A percentile compares a stretch with the other conserved stretches of the same genome.
These are phyloP conservation scores for Yponomeuta evonymella DNA, from an alignment of 2,888 invertebrate species.

Conservation along the genomic window DNA sequence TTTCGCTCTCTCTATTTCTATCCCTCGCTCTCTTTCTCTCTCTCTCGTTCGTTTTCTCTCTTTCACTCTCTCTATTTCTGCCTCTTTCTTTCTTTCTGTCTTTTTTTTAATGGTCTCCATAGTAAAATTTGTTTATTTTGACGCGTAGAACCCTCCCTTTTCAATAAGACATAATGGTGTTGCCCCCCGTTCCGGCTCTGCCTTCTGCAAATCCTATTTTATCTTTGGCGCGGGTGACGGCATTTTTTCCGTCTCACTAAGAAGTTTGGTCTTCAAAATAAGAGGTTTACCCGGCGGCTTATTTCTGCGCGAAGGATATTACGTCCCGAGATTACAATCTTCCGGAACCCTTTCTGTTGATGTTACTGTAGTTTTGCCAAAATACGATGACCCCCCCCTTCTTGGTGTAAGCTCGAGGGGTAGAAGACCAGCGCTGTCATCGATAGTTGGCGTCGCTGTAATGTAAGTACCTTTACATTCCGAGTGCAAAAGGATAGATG, in stretches of 20 bases:
- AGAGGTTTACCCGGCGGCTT: slow-evolving; percentile 29
- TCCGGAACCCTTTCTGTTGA: slow-evolving; percentile 32
- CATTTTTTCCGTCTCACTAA: slow-evolving; percentile 20
- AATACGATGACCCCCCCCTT: not conserved
- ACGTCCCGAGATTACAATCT: slow-evolving; percentile 55
- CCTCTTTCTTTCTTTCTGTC: too few relatives aligned
- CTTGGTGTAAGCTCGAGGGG: not conserved
- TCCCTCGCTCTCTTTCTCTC: too few relatives aligned
- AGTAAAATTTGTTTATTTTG: too few relatives aligned
- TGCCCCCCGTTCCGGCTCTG: too few relatives aligned
- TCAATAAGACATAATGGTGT: too few relatives aligned
- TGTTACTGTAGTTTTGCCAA: slow-evolving; percentile 23
- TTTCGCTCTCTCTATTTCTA: too few relatives aligned
- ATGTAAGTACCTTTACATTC: slow-evolving; percentile 8
- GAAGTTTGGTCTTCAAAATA: slow-evolving; percentile 31
- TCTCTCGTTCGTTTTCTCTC: too few relatives aligned
- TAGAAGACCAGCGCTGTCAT: not conserved
- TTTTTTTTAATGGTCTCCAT: too few relatives aligned
- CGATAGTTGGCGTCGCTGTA: not conserved
- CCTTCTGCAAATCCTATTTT: too few relatives aligned
- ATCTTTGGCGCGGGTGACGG: not conserved
- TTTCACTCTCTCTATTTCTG: too few relatives aligned
- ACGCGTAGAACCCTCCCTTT: too few relatives aligned
- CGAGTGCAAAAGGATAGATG: slow-evolving; percentile 4
- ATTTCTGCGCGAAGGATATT: slow-evolving; percentile 50